Base-by-base conservation (phyloP, 2,888 invertebrate genomes). In the Mythimna vitellina region DNA sequence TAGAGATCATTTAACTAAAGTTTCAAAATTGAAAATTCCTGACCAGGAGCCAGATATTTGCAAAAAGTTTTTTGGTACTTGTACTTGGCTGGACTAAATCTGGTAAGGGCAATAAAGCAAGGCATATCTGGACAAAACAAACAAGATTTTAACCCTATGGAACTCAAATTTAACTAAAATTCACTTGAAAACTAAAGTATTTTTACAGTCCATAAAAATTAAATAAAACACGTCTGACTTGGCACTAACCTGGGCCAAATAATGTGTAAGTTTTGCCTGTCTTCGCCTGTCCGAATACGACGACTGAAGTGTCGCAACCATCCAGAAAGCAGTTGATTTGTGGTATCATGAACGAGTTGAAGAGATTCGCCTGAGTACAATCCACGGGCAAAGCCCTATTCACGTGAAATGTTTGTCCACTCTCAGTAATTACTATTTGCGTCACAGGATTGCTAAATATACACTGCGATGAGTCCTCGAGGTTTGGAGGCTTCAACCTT, bases 261-360 rank as follows among this genome's bases (percentile, higher is more conserved):
- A 98, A 92, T 1, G 98, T 97, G 87, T 98, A 98, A 3, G 97
- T 97, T 93, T 98, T 98, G 22, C 98, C 98, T 65, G 97, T 97
- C 51, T 95, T 96, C 14, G 94, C 93, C 89, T 98, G 97, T 0
- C 98, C 98, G 87, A 97, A 97, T 38, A 97, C 97, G 14, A 98
- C 97, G 56, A 98, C 96, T 2, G 97, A 98, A n/a, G 97, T 97
- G 93, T 98, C 98, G 89, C 97, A 97, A 29, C 98, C 98, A 92
- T 98, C 97, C 64, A 98, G 90, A 82, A 98, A 97, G 83, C 97
- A 96, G 85, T 97, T 97, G 32, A 97, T 96, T 88, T 98, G 95
- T 4, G 97, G 97, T 87, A 97, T 96, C 86, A 97, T 97, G 63
- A 97, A 96, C 49, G 97, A 97, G 82, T 96, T 96, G 84, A 97